phyloP scores from a whole-genome alignment of 2,113 vertebrate species.

The Sylvia atricapilla region DNA sequence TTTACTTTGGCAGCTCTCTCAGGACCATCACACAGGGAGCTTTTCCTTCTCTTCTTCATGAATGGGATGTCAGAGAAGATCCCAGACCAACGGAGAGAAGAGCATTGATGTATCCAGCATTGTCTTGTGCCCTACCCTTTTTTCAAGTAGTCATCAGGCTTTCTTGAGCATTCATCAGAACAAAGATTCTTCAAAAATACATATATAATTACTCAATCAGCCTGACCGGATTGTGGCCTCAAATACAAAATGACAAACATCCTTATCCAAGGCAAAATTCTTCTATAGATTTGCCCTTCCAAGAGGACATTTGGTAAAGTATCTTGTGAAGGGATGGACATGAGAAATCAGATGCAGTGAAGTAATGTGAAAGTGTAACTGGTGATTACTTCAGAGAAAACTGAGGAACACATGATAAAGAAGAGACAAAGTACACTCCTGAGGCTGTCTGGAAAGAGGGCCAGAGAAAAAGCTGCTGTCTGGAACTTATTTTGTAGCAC shows the following conservation, averaged over 20 bases:
- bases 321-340: neutral
- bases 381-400: constrained; percentile 11
- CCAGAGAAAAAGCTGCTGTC: constrained; percentile 20
- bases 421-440: neutral
- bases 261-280: neutral
- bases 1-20: neutral
- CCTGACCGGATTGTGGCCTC: neutral
- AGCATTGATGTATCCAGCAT: fast-evolving
- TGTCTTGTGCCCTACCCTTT: neutral
- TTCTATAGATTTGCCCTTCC: neutral
- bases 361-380: neutral
- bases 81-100: neutral
- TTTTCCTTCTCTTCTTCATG: neutral
- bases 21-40: neutral
- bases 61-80: neutral
- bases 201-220: neutral
- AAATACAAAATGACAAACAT: constrained; percentile 1
- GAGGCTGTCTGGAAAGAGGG: constrained; percentile 15
- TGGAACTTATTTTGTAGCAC: constrained; percentile 5
- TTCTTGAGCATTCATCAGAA: neutral
- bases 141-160: neutral
- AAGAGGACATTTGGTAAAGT: constrained; percentile 1
- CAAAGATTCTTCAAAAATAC: neutral
- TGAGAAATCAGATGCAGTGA: neutral
- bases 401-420: neutral